These are phyloP conservation scores for Larimichthys polyactis DNA, from an alignment of 2,113 vertebrate species.

Conservation along the genomic window DNA sequence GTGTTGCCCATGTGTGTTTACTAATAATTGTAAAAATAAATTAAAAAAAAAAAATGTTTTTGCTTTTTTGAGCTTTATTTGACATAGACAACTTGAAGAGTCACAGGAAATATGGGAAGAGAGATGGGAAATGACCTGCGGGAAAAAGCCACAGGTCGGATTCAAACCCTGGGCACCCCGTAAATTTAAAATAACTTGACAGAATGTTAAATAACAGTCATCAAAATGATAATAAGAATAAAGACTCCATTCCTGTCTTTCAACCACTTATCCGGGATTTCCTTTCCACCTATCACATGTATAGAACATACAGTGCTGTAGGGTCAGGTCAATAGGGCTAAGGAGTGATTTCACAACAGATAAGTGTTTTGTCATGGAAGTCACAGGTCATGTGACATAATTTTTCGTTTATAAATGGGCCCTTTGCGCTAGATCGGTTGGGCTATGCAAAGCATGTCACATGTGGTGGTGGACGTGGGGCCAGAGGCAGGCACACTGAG, in stretches of 20 bases:
- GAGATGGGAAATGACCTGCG: no score
- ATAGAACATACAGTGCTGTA: constrained; percentile 32
- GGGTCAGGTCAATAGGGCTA: constrained; percentile 29
- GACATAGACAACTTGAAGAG: no score
- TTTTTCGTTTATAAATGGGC: constrained; percentile 52
- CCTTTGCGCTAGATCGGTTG: constrained; percentile 38
- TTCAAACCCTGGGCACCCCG: no score
- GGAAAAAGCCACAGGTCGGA: no score
- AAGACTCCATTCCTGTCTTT: constrained; percentile 21
- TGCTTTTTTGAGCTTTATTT: neutral
- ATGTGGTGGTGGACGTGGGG: neutral
- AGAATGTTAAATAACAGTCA: constrained; percentile 1
- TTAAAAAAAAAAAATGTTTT: no score
- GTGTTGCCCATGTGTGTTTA: neutral
- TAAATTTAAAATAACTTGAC: neutral
- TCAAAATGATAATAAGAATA: neutral
- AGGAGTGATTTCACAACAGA: constrained; percentile 45
- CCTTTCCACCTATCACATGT: constrained; percentile 27
- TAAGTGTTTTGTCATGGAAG: constrained; percentile 22
- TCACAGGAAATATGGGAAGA: no score
- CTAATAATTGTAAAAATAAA: constrained; percentile 1
- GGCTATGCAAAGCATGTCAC: constrained; percentile 52
- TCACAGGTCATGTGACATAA: constrained; percentile 44
- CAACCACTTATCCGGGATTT: constrained; percentile 44
- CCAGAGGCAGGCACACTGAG: constrained; percentile 12